Evolutionary conservation across 2,888 invertebrate genomes (phyloP), one percentile per base, ranked within the genome.

Genomic region (Drosophila melanosoma): DNA sequence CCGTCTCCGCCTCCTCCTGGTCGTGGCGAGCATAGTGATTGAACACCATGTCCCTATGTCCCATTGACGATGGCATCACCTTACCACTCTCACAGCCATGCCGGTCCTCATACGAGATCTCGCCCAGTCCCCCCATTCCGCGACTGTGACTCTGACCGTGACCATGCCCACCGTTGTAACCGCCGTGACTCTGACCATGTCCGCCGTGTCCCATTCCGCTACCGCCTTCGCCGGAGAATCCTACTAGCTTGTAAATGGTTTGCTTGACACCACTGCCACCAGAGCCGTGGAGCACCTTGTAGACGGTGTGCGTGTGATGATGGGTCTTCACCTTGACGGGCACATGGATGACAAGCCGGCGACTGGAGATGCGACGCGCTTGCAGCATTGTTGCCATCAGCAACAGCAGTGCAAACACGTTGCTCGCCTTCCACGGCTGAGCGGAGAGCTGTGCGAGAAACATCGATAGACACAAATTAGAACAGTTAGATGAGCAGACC

Each of bases 291-390:
- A 96, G 93, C 90, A 96, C 96, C 87, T 96, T 96, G 79, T 96
- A 96, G 51, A 92, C 89, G 7, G 96, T 97, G 90, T 96, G 96
- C 62, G 96, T 96, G 73, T 91, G 91, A 84, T 96, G 96, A 86
- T 96, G 96, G 76, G 96, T 95, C 90, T 97, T 96, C 79, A 97
- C 94, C 92, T 96, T 96, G 91, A 96, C 94, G 1, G 97, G 97
- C 58, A 97, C 96, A 93, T 97, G 96, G 91, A 97, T 96, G 86
- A 96, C 94, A 78, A 96, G 96, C 88, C 96, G 96, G 87, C 96
- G 95, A 92, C 96, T 95, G 40, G 69, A 56, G 93, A 79, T 65
- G 32, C 90, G 86, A 10, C 89, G 78, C 93, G 57, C 95, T 56
- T 82, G 81, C 38, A 90, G 38, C 48, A 76, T 33, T 1, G 75